phyloP scores from a whole-genome alignment of 2,797 vertebrate species.

The Enteromius viviparus region DNA sequence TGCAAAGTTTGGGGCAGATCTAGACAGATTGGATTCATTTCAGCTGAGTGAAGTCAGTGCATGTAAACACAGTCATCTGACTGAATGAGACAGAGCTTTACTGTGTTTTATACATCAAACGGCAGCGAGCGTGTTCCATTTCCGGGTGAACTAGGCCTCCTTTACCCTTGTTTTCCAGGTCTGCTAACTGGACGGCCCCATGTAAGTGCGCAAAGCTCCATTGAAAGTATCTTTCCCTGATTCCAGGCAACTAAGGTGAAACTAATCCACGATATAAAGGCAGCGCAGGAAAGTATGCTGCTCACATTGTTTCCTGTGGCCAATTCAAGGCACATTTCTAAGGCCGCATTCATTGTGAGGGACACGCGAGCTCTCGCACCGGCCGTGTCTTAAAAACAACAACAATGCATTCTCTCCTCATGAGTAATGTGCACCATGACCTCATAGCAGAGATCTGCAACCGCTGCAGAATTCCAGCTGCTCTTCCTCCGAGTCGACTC shows the following conservation, averaged over 20 bases:
- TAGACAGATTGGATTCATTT: not conserved
- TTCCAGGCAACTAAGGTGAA: constrained; percentile 70
- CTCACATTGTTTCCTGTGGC: constrained; percentile 76
- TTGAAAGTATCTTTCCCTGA: constrained; percentile 57
- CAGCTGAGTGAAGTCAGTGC: not conserved
- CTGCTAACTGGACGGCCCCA: not conserved
- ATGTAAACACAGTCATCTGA: not conserved
- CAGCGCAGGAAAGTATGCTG: constrained; percentile 72
- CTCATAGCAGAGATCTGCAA: constrained; percentile 80
- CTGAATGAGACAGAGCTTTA: not conserved
- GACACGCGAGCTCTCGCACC: constrained; percentile 73
- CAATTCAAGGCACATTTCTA: constrained; percentile 82
- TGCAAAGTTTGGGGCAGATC: not conserved
- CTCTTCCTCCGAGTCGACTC: constrained; percentile 74
- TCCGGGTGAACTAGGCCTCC: not conserved
- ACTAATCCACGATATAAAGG: constrained; percentile 76
- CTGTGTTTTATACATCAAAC: not conserved
- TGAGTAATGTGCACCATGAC: constrained; percentile 81
- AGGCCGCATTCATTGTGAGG: constrained; percentile 79
- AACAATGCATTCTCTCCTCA: constrained; percentile 82
- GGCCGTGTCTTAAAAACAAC: constrained; percentile 82
- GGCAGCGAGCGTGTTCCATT: not conserved
- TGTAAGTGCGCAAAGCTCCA: constrained; percentile 53
- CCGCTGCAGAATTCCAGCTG: constrained; percentile 81
- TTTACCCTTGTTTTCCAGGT: constrained; percentile 4